phyloP scores from a whole-genome alignment of 2,888 invertebrate species.

The Eilema caniola region DNA sequence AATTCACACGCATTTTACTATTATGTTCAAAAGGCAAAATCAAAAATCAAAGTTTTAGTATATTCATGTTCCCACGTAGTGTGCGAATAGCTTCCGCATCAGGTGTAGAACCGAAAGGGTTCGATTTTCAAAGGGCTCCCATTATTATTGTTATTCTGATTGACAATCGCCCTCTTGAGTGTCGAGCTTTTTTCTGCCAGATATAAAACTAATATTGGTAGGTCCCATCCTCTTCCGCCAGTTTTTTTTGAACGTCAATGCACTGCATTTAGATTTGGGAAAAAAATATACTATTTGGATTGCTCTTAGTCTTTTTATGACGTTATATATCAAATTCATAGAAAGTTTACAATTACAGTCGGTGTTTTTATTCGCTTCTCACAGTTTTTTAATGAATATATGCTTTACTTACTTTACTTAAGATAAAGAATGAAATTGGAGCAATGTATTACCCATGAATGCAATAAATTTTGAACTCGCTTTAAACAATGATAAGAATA shows the following conservation, averaged over 20 bases:
- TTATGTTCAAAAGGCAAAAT: conserved; percentile 37
- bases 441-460: conserved; percentile 40
- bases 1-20: conserved; percentile 37
- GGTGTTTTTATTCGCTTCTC: conserved; percentile 19
- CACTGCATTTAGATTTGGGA: conserved; percentile 69
- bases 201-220: conserved; percentile 87
- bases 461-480: conserved; percentile 52
- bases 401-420: conserved; percentile 2
- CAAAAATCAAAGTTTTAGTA: conserved; percentile 44
- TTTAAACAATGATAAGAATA: conserved; percentile 67
- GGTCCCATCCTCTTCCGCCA: conserved; percentile 86
- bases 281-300: conserved; percentile 79
- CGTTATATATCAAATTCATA: conserved; percentile 60
- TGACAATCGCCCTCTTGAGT: conserved; percentile 81
- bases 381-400: conserved; percentile 4
- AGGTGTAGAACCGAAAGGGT: conserved; percentile 83
- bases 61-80: conserved; percentile 76
- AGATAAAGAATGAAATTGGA: conserved; percentile 32
- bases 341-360: conserved; percentile 43
- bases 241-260: conserved; percentile 77
- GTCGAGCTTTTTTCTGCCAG: conserved; percentile 78
- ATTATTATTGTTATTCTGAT: conserved; percentile 82
- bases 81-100: conserved; percentile 84
- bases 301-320: conserved; percentile 66
- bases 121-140: conserved; percentile 78